Percentiles rank a stretch among this genome's conserved stretches.
phyloP scores from a whole-genome alignment of 2,113 vertebrate species.

The Conger conger region DNA sequence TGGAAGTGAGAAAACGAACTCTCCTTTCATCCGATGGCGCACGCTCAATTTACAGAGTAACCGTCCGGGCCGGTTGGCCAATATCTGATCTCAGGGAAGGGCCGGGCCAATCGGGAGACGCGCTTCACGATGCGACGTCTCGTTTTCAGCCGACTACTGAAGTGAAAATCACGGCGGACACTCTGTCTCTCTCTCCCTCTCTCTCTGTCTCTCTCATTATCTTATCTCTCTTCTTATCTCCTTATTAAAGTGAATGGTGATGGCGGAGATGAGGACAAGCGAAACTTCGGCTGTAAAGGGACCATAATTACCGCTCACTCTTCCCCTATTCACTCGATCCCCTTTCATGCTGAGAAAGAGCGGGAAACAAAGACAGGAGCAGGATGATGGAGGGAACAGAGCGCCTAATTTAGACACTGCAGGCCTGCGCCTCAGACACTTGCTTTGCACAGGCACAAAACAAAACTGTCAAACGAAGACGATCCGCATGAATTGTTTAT shows the following conservation, averaged over 20 bases:
- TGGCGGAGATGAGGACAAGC: conserved; percentile 11
- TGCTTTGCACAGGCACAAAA: conserved; percentile 38
- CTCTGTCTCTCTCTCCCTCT: background rate
- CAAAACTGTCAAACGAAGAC: background rate
- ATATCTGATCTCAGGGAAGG: background rate
- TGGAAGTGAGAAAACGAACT: background rate
- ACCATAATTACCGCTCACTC: conserved; percentile 53
- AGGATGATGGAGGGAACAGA: background rate
- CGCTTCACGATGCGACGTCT: too few species aligned
- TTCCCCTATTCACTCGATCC: conserved; percentile 38
- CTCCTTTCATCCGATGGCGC: too few species aligned
- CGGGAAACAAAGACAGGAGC: conserved; percentile 14
- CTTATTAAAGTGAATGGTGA: conserved; percentile 8
- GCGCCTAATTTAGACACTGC: conserved; percentile 34
- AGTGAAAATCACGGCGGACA: too few species aligned
- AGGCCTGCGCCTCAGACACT: conserved; percentile 42
- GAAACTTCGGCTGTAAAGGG: conserved; percentile 35
- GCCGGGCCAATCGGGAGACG: background rate
- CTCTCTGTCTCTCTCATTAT: background rate
- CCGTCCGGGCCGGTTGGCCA: background rate
- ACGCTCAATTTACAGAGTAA: background rate
- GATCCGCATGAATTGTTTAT: background rate
- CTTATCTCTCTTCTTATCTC: background rate
- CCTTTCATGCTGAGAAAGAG: conserved; percentile 41
- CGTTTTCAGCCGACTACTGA: too few species aligned